Evolutionary conservation across 2,113 vertebrate species (phyloP).

Genomic region (Chloebia gouldiae): DNA sequence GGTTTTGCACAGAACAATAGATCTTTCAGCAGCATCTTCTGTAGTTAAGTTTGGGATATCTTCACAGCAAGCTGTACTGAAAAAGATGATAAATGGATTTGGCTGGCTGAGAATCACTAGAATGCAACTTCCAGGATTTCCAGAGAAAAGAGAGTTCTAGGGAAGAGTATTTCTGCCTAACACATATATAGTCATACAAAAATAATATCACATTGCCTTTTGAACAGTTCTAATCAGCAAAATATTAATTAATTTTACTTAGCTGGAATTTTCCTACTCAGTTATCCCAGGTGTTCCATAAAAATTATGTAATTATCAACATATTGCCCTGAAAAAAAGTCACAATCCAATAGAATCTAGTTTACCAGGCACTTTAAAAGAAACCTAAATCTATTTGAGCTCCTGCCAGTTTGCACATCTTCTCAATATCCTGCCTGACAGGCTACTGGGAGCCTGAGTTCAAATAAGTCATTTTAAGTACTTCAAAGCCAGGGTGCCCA

Average conservation of each 20-base stretch:
- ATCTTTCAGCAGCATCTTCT: neutral
- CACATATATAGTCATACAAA: neutral
- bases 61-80: neutral
- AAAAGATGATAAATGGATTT: neutral
- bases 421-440: neutral
- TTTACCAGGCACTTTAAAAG: neutral
- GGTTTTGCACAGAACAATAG: neutral
- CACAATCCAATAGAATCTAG: neutral
- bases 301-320: neutral
- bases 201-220: neutral
- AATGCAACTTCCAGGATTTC: neutral
- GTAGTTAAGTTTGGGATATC: neutral
- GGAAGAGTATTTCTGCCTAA: neutral
- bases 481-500: neutral
- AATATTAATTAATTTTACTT: neutral
- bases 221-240: neutral
- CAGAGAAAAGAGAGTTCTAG: neutral
- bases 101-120: neutral
- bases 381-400: neutral
- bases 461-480: neutral
- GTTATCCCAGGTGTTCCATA: neutral
- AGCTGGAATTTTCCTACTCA: neutral
- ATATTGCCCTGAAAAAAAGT: neutral
- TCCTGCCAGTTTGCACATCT: neutral
- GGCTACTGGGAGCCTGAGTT: neutral